A percentile compares a stretch with the other conserved stretches of the same genome.
Evolutionary conservation across 1,140 invertebrate species (phyloP).

Genomic region (Atta colombica): DNA sequence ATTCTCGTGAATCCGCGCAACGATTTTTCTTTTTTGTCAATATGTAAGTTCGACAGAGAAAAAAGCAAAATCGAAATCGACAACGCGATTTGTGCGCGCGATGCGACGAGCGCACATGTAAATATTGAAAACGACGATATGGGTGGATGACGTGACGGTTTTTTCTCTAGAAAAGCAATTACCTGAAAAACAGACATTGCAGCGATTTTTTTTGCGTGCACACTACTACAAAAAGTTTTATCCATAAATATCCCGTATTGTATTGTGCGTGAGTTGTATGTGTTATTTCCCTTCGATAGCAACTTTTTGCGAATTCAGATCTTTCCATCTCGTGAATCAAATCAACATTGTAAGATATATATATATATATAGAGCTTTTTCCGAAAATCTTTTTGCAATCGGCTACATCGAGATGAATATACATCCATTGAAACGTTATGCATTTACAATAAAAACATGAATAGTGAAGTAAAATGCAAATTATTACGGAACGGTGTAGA

Average conservation of each 20-base stretch:
- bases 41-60: slow-evolving; percentile 51
- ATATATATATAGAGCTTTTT: neutral
- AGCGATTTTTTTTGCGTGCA: slow-evolving; percentile 47
- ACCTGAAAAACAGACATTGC: slow-evolving; percentile 57
- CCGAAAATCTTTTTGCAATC: neutral
- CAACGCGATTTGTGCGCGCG: slow-evolving; percentile 53
- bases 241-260: slow-evolving; percentile 56
- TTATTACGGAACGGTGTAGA: neutral
- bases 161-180: slow-evolving; percentile 62
- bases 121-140: slow-evolving; percentile 53
- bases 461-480: neutral
- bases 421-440: neutral
- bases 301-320: slow-evolving; percentile 30
- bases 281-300: slow-evolving; percentile 31
- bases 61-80: slow-evolving; percentile 58
- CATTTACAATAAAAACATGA: neutral
- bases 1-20: neutral
- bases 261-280: slow-evolving; percentile 26
- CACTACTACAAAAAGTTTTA: slow-evolving; percentile 45
- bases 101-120: slow-evolving; percentile 42
- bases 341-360: slow-evolving; percentile 42
- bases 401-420: neutral
- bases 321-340: slow-evolving; percentile 16
- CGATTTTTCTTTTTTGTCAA: slow-evolving; percentile 42
- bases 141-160: slow-evolving; percentile 42